phyloP scores from a whole-genome alignment of 1,140 invertebrate species.

The Arctopsyche grandis region DNA sequence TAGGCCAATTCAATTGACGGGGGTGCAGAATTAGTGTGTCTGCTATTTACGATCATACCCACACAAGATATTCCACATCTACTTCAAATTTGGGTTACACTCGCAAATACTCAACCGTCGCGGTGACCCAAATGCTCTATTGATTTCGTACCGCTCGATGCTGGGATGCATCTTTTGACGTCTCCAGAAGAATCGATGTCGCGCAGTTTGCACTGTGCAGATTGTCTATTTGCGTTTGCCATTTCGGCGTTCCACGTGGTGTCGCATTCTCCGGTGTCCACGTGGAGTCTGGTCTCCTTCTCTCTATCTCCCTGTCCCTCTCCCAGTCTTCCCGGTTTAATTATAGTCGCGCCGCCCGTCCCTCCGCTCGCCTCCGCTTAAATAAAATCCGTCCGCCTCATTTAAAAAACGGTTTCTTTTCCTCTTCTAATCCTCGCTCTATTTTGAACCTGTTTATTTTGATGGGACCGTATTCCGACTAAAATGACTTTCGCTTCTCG shows the following conservation, averaged over 20 bases:
- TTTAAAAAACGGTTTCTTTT: conserved; percentile 14
- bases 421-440: conserved; percentile 9
- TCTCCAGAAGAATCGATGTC: no score
- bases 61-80: no score
- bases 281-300: not conserved
- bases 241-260: not conserved
- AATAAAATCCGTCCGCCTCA: conserved; percentile 23
- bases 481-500: no score
- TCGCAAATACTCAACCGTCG: no score
- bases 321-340: conserved; percentile 2
- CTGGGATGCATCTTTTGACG: no score
- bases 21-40: not conserved
- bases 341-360: conserved; percentile 7
- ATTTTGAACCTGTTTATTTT: no score
- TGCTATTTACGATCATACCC: not conserved
- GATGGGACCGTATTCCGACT: no score
- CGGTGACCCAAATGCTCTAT: no score
- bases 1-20: conserved; percentile 19
- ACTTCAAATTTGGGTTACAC: no score
- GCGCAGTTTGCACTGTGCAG: no score
- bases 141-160: no score
- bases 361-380: not conserved
- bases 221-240: no score
- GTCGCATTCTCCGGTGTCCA: not conserved
- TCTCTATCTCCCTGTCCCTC: not conserved